Evolutionary conservation across 2,888 invertebrate genomes (phyloP).

Genomic region (Linnaemya tessellans): DNA sequence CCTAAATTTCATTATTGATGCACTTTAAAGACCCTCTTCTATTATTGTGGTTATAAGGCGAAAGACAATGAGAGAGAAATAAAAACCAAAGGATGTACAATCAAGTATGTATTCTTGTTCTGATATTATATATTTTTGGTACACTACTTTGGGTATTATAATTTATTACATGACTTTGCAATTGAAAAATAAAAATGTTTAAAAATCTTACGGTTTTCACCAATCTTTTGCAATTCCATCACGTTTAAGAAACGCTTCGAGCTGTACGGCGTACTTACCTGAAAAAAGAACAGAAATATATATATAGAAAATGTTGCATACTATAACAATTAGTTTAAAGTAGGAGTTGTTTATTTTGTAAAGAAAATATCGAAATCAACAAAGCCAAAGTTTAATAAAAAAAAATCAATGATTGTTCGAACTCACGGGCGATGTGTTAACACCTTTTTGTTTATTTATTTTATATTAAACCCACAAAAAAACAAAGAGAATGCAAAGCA

Average conservation of each 20-base stretch:
- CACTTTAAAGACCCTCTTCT: conserved; percentile 5
- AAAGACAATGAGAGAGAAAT: conserved; percentile 23
- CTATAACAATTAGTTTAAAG: too few relatives aligned
- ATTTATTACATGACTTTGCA: too few relatives aligned
- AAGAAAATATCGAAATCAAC: too few relatives aligned
- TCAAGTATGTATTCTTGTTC: neutral
- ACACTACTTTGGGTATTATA: neutral
- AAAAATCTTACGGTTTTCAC: neutral
- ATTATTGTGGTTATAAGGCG: conserved; percentile 31
- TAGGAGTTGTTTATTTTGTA: too few relatives aligned
- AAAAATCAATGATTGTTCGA: too few relatives aligned
- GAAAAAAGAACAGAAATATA: neutral
- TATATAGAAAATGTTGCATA: too few relatives aligned
- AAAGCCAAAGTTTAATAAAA: too few relatives aligned
- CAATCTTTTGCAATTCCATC: neutral
- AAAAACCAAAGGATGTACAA: conserved; percentile 13
- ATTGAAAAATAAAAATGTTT: too few relatives aligned
- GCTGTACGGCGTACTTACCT: neutral
- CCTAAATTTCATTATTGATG: conserved; percentile 55
- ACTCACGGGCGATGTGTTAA: too few relatives aligned
- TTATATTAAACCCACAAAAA: too few relatives aligned
- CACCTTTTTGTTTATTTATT: too few relatives aligned
- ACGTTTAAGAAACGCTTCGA: neutral
- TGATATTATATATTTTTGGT: neutral
- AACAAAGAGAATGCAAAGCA: too few relatives aligned